These are phyloP conservation scores for Hirtodrosophila confusa DNA, from an alignment of 2,888 invertebrate species.

Conservation along the genomic window DNA sequence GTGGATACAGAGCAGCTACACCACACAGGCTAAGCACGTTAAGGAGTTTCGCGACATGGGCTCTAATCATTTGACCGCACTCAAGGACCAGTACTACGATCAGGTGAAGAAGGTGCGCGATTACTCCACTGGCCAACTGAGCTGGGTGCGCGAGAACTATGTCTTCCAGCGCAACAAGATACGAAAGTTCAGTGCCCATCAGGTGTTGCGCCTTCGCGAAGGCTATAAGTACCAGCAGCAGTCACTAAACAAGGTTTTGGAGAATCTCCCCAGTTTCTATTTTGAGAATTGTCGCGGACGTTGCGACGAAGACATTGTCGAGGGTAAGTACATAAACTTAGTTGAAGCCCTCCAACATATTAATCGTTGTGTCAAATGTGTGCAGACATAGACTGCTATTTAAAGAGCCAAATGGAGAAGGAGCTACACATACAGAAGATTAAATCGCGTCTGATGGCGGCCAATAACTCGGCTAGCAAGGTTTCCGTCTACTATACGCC, in stretches of 20 bases:
- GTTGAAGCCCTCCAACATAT: no score
- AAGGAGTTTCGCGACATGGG: slow-evolving; percentile 96
- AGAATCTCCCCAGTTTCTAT: slow-evolving; percentile 95
- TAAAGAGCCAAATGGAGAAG: slow-evolving; percentile 82
- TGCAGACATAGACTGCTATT: slow-evolving; percentile 83
- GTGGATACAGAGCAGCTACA: slow-evolving; percentile 96
- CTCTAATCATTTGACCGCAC: slow-evolving; percentile 92
- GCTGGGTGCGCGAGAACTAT: slow-evolving; percentile 97
- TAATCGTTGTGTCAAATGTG: no score
- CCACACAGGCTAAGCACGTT: slow-evolving; percentile 93
- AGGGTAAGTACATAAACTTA: slow-evolving; percentile 71
- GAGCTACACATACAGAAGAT: slow-evolving; percentile 77
- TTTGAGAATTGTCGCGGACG: slow-evolving; percentile 97
- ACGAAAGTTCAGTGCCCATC: slow-evolving; percentile 96
- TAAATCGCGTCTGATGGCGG: slow-evolving; percentile 76
- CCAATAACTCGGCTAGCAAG: slow-evolving; percentile 86
- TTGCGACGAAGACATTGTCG: slow-evolving; percentile 85
- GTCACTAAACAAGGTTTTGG: slow-evolving; percentile 95
- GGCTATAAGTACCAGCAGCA: slow-evolving; percentile 98
- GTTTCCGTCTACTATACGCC: slow-evolving; percentile 93
- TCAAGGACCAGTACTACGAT: slow-evolving; percentile 96
- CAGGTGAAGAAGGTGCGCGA: slow-evolving; percentile 96
- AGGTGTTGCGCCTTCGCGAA: slow-evolving; percentile 93
- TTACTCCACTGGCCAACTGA: slow-evolving; percentile 95
- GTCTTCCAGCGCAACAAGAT: slow-evolving; percentile 97